These are phyloP conservation scores for Drosophila bocki DNA, from an alignment of 1,140 invertebrate genomes.

Conservation along the genomic window DNA sequence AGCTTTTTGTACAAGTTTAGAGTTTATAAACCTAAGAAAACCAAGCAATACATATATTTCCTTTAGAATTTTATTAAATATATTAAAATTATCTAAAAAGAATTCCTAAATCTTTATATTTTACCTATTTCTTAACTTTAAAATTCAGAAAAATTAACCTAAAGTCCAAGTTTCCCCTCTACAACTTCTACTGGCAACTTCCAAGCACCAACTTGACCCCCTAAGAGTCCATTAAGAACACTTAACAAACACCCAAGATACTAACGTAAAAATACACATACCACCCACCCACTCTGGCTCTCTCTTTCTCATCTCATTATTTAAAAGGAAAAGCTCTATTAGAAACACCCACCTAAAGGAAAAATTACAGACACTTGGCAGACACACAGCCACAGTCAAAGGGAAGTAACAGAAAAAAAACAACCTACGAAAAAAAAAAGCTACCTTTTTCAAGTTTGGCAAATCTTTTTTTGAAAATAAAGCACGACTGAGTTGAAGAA, in stretches of 20 bases:
- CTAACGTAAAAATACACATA: slow-evolving; percentile 8
- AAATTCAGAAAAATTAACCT: background rate
- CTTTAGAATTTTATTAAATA: no score
- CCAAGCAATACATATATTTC: no score
- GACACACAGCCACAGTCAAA: slow-evolving; percentile 46
- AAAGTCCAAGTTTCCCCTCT: background rate
- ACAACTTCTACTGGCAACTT: slow-evolving; percentile 13
- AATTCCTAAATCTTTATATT: no score
- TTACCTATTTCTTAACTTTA: no score
- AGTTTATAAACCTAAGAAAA: background rate
- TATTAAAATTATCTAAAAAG: no score
- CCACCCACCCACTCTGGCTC: background rate
- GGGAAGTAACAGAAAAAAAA: slow-evolving; percentile 9
- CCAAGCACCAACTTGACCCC: slow-evolving; percentile 47
- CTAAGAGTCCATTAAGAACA: slow-evolving; percentile 60
- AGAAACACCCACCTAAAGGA: slow-evolving; percentile 71
- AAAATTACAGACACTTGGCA: slow-evolving; percentile 77
- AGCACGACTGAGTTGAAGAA: slow-evolving; percentile 29
- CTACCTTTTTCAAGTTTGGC: slow-evolving; percentile 35
- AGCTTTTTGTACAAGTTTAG: background rate
- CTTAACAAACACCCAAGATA: slow-evolving; percentile 60
- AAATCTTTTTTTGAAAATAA: slow-evolving; percentile 51
- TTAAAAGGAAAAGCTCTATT: slow-evolving; percentile 62
- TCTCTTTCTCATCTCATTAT: background rate
- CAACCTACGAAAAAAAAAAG: slow-evolving; percentile 2